Evolutionary conservation across 2,888 invertebrate species (phyloP).

Genomic region (Ophioninae sp.): DNA sequence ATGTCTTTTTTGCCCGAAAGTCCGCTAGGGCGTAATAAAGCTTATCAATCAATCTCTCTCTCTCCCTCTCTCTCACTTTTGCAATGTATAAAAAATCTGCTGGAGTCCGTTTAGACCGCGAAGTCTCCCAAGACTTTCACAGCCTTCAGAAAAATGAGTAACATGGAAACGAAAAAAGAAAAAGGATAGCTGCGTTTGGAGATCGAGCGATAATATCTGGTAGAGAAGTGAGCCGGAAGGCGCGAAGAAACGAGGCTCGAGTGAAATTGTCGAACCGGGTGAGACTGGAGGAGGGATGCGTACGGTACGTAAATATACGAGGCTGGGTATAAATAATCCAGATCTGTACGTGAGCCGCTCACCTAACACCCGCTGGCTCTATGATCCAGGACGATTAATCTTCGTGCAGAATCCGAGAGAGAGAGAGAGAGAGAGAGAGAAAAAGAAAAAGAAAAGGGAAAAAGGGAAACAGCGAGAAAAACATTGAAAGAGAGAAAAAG

Average conservation of each 20-base stretch:
- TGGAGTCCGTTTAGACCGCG: neutral
- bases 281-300: slow-evolving; percentile 8
- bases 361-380: slow-evolving; percentile 71
- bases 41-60: neutral
- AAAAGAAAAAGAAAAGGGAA: neutral
- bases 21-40: too few species aligned
- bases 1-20: too few species aligned
- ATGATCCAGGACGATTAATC: slow-evolving; percentile 75
- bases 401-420: slow-evolving; percentile 66
- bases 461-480: slow-evolving; percentile 30
- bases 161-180: neutral
- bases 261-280: slow-evolving; percentile 49
- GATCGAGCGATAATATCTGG: slow-evolving; percentile 14
- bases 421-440: slow-evolving; percentile 17
- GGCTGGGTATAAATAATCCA: slow-evolving; percentile 60
- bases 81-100: neutral
- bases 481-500: slow-evolving; percentile 22
- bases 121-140: neutral
- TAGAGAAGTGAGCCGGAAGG: neutral
- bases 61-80: neutral
- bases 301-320: slow-evolving; percentile 55
- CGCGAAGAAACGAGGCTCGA: slow-evolving; percentile 26
- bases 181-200: neutral
- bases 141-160: neutral
- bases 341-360: slow-evolving; percentile 64